These are phyloP conservation scores for Leptinotarsa undecemlineata DNA, from an alignment of 1,140 invertebrate genomes.

Conservation along the genomic window DNA sequence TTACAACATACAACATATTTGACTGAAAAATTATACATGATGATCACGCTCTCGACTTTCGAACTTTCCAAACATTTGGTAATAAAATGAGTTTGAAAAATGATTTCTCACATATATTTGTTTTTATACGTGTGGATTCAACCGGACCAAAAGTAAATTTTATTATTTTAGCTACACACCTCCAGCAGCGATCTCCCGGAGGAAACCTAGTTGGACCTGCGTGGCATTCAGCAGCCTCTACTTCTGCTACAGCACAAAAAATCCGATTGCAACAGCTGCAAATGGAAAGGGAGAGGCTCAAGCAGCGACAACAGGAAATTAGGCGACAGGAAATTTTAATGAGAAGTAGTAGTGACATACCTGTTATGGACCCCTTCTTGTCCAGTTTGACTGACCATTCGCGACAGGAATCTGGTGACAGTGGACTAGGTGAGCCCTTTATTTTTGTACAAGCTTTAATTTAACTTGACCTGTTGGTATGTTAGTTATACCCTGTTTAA, in stretches of 20 bases:
- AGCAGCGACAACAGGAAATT: slow-evolving; percentile 87
- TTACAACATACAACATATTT: too few species aligned
- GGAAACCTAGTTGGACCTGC: slow-evolving; percentile 53
- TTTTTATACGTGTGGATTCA: too few species aligned
- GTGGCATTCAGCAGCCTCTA: slow-evolving; percentile 55
- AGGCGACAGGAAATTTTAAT: slow-evolving; percentile 77
- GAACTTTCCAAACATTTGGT: too few species aligned
- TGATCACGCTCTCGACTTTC: too few species aligned
- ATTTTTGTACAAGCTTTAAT: too few species aligned
- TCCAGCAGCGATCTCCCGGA: slow-evolving; percentile 48
- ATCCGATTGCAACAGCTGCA: slow-evolving; percentile 80
- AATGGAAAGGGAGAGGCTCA: slow-evolving; percentile 83
- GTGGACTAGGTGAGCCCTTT: slow-evolving; percentile 65
- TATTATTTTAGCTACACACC: slow-evolving; percentile 42
- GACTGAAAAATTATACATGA: too few species aligned
- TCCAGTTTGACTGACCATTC: slow-evolving; percentile 81
- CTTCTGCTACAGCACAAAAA: slow-evolving; percentile 72
- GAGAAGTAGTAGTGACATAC: slow-evolving; percentile 61
- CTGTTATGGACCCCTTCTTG: slow-evolving; percentile 80
- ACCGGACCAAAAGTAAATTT: not conserved
- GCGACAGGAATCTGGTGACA: slow-evolving; percentile 90
- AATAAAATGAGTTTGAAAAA: too few species aligned
- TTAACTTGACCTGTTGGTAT: too few species aligned
- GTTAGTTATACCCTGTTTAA: too few species aligned
- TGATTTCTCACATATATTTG: too few species aligned